phyloP scores from a whole-genome alignment of 2,113 vertebrate genomes.

The Leiothrix lutea region DNA sequence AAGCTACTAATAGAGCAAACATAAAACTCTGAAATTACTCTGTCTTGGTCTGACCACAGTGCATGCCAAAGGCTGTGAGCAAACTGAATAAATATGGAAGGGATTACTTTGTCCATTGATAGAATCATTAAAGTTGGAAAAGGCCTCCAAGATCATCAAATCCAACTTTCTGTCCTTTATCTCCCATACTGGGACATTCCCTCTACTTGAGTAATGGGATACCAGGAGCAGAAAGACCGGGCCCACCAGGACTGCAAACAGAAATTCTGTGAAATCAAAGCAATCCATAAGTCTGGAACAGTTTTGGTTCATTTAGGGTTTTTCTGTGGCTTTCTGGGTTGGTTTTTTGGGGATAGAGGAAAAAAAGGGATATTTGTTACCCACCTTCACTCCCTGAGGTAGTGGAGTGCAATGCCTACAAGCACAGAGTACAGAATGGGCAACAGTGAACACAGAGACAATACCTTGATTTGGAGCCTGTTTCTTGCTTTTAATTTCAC shows the following conservation, averaged over 20 bases:
- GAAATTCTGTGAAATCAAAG: background rate
- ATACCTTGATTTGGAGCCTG: background rate
- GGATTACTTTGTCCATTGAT: background rate
- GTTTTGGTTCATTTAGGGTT: background rate
- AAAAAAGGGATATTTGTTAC: background rate
- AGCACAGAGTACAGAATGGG: background rate
- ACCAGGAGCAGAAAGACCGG: background rate
- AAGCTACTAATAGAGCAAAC: background rate
- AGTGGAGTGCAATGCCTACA: rapidly evolving
- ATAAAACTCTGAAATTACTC: background rate
- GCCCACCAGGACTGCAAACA: background rate
- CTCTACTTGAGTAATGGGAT: background rate
- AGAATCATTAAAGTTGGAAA: background rate
- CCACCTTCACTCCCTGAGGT: background rate
- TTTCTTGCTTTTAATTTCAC: background rate
- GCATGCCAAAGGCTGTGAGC: background rate
- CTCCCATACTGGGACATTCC: background rate
- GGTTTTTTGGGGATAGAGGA: background rate
- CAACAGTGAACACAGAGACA: background rate
- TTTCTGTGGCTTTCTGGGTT: background rate
- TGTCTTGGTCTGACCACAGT: background rate
- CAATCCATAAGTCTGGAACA: background rate
- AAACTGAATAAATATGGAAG: background rate
- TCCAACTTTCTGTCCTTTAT: background rate
- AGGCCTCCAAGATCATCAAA: background rate